A percentile compares a stretch with the other conserved stretches of the same genome.
Conservation (phyloP, 1,140 invertebrate species). For the Belonocnema kinseyi region DNA sequence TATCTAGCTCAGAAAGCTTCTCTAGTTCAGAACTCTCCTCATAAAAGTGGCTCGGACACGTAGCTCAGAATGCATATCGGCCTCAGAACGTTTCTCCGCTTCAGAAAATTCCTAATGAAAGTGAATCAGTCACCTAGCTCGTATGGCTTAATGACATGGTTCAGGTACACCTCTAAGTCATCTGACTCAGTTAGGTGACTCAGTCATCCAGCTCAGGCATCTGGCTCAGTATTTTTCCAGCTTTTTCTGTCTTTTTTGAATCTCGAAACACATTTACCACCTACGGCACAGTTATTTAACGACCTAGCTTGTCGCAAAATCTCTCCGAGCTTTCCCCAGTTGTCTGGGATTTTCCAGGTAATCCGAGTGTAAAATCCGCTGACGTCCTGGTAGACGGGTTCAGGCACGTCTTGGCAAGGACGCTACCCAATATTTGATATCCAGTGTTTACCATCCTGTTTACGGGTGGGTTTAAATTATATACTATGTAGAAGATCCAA, state of each 20-base stretch:
- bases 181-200: not conserved
- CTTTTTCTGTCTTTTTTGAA: not conserved
- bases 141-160: no score
- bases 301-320: not conserved
- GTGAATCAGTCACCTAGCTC: no score
- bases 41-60: no score
- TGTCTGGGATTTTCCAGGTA: slow-evolving; percentile 14
- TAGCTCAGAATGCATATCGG: no score
- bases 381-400: slow-evolving; percentile 3
- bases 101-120: no score
- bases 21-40: no score
- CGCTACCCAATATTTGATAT: slow-evolving; percentile 11
- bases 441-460: not conserved
- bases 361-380: slow-evolving; percentile 22
- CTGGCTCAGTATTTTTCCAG: no score
- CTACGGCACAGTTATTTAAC: slow-evolving; percentile 1
- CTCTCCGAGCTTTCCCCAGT: slow-evolving; percentile 8
- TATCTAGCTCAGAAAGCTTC: no score
- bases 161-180: not conserved
- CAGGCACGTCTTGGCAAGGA: slow-evolving; percentile 12
- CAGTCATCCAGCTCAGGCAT: no score
- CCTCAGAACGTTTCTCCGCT: no score
- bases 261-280: not conserved
- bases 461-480: not conserved
- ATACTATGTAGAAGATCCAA: not conserved